A percentile compares a stretch with the other conserved stretches of the same genome.
These are phyloP conservation scores for Bos javanicus DNA, from an alignment of 2,113 vertebrate genomes.

Conservation along the genomic window DNA sequence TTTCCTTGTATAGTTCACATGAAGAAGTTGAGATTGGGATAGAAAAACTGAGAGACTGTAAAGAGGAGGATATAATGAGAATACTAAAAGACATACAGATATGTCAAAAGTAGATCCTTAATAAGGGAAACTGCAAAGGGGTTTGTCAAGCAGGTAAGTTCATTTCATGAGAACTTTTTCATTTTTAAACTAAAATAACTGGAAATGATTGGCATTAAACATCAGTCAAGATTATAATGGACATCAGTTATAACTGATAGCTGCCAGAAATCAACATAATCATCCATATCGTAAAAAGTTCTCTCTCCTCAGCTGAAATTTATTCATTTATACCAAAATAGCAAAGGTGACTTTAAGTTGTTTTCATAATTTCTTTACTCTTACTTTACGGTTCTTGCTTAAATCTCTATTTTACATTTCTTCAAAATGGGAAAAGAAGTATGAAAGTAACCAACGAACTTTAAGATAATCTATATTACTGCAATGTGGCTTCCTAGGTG, in stretches of 20 bases:
- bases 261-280: constrained; percentile 58
- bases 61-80: constrained; percentile 34
- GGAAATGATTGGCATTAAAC: constrained; percentile 56
- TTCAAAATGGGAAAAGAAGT: constrained; percentile 19
- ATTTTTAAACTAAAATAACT: constrained; percentile 57
- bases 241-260: constrained; percentile 63
- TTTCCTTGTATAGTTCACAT: background rate
- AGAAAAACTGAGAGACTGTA: background rate
- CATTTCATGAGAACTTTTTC: constrained; percentile 52
- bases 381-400: background rate
- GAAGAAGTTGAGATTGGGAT: background rate
- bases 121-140: constrained; percentile 59
- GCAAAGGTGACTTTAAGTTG: constrained; percentile 35
- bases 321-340: constrained; percentile 15
- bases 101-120: constrained; percentile 56
- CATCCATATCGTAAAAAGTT: background rate
- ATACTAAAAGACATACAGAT: constrained; percentile 46
- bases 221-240: constrained; percentile 63
- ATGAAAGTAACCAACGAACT: background rate
- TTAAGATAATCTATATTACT: background rate
- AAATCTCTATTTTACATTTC: constrained; percentile 23
- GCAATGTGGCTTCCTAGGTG: background rate
- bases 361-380: constrained; percentile 11
- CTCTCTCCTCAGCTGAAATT: constrained; percentile 37
- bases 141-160: constrained; percentile 63